Base-by-base conservation (phyloP, 1,140 invertebrate species). In the Nasonia longicornis region DNA sequence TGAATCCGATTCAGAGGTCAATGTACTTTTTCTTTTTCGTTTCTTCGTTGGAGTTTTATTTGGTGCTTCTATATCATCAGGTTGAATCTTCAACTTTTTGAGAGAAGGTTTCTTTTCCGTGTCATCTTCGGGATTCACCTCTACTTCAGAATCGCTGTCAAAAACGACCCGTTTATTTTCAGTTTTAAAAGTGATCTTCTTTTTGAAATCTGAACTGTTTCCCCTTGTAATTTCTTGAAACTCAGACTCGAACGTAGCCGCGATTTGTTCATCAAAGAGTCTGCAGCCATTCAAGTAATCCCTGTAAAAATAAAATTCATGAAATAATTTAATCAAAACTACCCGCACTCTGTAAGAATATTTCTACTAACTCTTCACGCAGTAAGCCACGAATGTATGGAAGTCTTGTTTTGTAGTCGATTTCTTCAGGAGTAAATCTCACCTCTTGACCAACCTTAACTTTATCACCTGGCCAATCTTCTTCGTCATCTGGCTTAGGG, bases 331-430 rank as follows among this genome's bases (percentile, higher is more conserved):
- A 67, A 67, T 67, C 1, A 16, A 16, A 52, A 35, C 31, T 52
- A 11, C 12, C 4, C 26, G 26, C 4, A 3, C 2, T 66, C 11
- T 72, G 87, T 88, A 89, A 80, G 87, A 86, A 85, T 3, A 63
- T 20, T 88, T 90, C 89, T 90, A 84, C 80, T 85, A 89, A 93
- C 92, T 90, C 89, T 87, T 90, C 86, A 86, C 91, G 88, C 45
- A 93, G 85, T 84, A 87, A 85, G 72, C 92, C 93, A 86, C 92
- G 88, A 48, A 94, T 93, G 81, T 92, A 93, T 22, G 93, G 93
- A 52, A 93, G 87, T 77, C 88, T 91, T 52, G 91, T 90, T 86
- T 88, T 91, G 20, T 92, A 88, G 84, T 94, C 91, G 72, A 93
- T 83, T 12, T 91, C 88, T 10, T 90, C 92, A 78, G 94, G 90